Evolutionary conservation across 2,113 vertebrate species (phyloP).

Genomic region (Elephantulus edwardii): DNA sequence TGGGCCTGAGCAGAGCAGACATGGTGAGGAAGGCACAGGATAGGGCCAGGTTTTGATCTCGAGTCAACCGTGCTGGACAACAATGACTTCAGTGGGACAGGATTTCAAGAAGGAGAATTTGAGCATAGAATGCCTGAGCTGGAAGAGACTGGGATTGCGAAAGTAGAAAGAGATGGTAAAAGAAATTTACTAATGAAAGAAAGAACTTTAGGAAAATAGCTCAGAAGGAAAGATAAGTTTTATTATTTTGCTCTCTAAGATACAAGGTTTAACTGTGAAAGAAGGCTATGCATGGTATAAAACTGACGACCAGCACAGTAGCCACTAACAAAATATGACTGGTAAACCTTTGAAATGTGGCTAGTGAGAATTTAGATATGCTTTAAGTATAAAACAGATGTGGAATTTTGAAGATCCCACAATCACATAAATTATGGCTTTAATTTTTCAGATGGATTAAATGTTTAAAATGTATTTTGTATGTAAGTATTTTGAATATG

Average conservation of each 20-base stretch:
- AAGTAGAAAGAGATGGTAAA: neutral
- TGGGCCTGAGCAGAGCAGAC: no score
- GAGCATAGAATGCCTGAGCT: neutral
- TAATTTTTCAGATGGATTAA: neutral
- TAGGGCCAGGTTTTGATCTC: no score
- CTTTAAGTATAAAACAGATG: neutral
- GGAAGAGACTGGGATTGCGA: neutral
- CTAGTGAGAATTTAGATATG: neutral
- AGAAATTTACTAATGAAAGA: neutral
- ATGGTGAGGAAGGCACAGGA: no score
- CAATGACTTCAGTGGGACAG: neutral
- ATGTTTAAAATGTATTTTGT: neutral
- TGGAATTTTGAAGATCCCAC: neutral
- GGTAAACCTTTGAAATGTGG: neutral
- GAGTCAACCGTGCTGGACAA: no score
- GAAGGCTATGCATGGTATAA: neutral
- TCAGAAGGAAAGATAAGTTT: slow-evolving; percentile 4
- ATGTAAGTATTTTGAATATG: no score
- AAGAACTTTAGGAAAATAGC: neutral
- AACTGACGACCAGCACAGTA: neutral
- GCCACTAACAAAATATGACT: neutral
- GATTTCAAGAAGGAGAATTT: neutral
- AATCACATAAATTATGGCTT: neutral
- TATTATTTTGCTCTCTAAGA: neutral
- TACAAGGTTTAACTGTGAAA: neutral